These are phyloP conservation scores for Trematocara marginatum DNA, from an alignment of 2,113 vertebrate species.

Conservation along the genomic window DNA sequence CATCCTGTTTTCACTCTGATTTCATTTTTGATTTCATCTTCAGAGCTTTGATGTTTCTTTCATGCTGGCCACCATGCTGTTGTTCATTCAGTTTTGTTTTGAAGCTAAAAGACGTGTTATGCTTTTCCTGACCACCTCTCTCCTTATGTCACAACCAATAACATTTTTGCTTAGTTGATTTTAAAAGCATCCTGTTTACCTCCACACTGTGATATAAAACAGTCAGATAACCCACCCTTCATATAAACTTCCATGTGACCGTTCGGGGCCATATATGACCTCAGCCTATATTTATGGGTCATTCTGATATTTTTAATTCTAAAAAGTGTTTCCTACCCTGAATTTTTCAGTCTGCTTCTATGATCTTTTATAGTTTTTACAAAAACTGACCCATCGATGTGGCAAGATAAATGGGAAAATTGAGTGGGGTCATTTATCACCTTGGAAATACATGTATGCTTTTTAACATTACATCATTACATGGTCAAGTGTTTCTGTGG, in stretches of 20 bases:
- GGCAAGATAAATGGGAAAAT: neutral
- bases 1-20: neutral
- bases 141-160: neutral
- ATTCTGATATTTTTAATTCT: neutral
- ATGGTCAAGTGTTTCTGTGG: neutral
- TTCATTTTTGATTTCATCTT: neutral
- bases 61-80: neutral
- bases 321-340: neutral
- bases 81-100: neutral
- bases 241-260: neutral
- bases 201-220: neutral
- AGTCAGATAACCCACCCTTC: neutral
- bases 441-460: neutral
- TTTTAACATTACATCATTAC: neutral
- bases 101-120: neutral
- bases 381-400: neutral
- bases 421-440: neutral
- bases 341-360: neutral
- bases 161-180: neutral
- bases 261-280: neutral
- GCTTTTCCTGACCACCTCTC: neutral
- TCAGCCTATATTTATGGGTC: neutral
- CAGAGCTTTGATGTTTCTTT: neutral
- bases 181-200: neutral
- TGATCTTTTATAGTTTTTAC: neutral